A percentile compares a stretch with the other conserved stretches of the same genome.
These are phyloP conservation scores for Brachylomia viminalis DNA, from an alignment of 2,888 invertebrate genomes.

Conservation along the genomic window DNA sequence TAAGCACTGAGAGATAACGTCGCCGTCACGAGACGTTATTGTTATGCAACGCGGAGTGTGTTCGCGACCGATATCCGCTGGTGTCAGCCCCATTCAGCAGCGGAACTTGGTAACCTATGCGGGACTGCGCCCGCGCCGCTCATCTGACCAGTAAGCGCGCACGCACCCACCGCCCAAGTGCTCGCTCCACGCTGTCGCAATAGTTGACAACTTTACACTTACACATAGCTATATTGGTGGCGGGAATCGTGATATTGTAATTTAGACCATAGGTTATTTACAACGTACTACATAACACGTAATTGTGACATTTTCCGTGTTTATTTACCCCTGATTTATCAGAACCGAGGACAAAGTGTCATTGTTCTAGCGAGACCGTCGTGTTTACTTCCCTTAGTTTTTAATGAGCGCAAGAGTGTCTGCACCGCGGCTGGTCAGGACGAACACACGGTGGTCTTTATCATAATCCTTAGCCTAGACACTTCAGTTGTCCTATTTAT, in stretches of 20 bases:
- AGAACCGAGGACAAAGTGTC: conserved; percentile 64
- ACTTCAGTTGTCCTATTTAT: conserved; percentile 23
- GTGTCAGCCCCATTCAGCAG: conserved; percentile 66
- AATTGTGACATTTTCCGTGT: conserved; percentile 67
- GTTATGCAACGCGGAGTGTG: conserved; percentile 82
- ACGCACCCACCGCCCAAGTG: conserved; percentile 38
- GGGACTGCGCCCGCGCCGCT: conserved; percentile 60
- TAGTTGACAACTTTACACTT: conserved; percentile 56
- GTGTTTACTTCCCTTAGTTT: conserved; percentile 39
- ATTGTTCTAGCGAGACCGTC: conserved; percentile 47
- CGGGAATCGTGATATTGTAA: conserved; percentile 68
- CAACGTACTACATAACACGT: conserved; percentile 50
- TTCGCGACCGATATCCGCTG: conserved; percentile 74
- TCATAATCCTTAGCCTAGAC: conserved; percentile 4
- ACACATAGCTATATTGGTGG: conserved; percentile 35
- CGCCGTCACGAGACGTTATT: conserved; percentile 85
- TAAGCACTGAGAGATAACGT: conserved; percentile 86
- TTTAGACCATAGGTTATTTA: conserved; percentile 68
- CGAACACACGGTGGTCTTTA: conserved; percentile 21
- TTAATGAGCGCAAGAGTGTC: conserved; percentile 37
- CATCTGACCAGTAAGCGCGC: conserved; percentile 24
- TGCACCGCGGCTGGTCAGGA: conserved; percentile 3
- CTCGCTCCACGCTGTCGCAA: conserved; percentile 17
- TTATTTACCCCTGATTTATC: conserved; percentile 71
- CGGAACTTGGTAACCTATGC: conserved; percentile 72